Conservation (phyloP, 2,888 invertebrate species). For the Apodemia hepburni region DNA sequence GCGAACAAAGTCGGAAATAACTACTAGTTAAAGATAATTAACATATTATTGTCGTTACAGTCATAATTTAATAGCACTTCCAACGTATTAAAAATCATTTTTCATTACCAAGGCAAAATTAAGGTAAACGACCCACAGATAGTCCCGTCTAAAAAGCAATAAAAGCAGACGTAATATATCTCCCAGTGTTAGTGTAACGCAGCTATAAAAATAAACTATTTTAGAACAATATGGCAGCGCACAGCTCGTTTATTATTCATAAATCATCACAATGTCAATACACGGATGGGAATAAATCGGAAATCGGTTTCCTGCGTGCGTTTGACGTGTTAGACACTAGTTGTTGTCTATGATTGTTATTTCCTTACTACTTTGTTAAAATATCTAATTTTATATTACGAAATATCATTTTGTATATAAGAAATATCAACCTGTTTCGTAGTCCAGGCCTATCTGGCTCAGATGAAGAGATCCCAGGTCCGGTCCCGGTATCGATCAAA, state of each 20-base stretch:
- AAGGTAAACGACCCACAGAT: conserved; percentile 1
- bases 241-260: conserved; percentile 55
- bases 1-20: too few species aligned
- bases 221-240: conserved; percentile 49
- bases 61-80: too few species aligned
- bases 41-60: neutral
- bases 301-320: conserved; percentile 26
- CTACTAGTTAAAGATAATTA: too few species aligned
- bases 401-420: too few species aligned
- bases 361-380: neutral
- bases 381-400: too few species aligned
- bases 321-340: conserved; percentile 1
- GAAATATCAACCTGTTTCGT: too few species aligned
- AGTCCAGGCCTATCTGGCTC: too few species aligned
- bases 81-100: too few species aligned
- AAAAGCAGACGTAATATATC: conserved; percentile 2
- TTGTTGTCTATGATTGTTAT: neutral
- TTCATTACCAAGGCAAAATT: neutral
- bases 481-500: too few species aligned
- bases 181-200: conserved; percentile 5
- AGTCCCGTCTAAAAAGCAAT: neutral
- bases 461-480: too few species aligned
- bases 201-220: conserved; percentile 39
- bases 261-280: conserved; percentile 68
- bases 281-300: conserved; percentile 32